Percentiles rank a stretch among this genome's conserved stretches.
Evolutionary conservation across 2,888 invertebrate species (phyloP).

Genomic region (Parnassius glacialis): DNA sequence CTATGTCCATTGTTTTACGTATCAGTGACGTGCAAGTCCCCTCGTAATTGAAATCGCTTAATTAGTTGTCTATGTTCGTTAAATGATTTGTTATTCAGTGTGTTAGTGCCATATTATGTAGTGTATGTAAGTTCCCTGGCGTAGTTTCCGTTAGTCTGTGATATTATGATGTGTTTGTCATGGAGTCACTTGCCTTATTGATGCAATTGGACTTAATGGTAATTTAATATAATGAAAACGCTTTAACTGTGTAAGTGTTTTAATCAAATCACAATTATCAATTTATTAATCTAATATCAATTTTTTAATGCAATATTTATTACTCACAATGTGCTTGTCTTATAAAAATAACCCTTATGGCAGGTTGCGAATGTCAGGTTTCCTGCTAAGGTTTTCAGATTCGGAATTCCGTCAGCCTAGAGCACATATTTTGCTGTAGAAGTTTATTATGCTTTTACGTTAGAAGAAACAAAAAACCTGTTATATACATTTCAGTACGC

Average conservation of each 20-base stretch:
- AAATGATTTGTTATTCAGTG: constrained; percentile 52
- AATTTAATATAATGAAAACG: constrained; percentile 7
- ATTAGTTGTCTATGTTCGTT: constrained; percentile 7
- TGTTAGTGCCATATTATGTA: constrained; percentile 76
- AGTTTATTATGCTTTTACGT: too few species aligned
- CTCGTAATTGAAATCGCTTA: constrained; percentile 1
- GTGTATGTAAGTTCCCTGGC: constrained; percentile 59
- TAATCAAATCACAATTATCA: constrained; percentile 17
- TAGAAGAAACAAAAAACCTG: too few species aligned
- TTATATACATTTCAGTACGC: too few species aligned
- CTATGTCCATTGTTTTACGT: constrained; percentile 27
- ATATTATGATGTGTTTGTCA: constrained; percentile 69
- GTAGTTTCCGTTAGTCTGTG: constrained; percentile 76
- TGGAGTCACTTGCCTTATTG: constrained; percentile 62
- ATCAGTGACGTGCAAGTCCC: constrained; percentile 17
- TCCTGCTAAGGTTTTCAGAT: too few species aligned
- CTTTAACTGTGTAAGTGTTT: constrained; percentile 11
- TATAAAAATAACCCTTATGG: constrained; percentile 11
- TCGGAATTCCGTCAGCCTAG: too few species aligned
- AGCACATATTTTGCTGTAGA: too few species aligned
- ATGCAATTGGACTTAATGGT: constrained; percentile 37
- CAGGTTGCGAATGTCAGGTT: not conserved
- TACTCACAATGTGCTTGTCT: constrained; percentile 6
- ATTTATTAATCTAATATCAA: constrained; percentile 6
- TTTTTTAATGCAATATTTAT: not conserved